Conservation (phyloP, 1,140 invertebrate species). For the Drosophila auraria region DNA sequence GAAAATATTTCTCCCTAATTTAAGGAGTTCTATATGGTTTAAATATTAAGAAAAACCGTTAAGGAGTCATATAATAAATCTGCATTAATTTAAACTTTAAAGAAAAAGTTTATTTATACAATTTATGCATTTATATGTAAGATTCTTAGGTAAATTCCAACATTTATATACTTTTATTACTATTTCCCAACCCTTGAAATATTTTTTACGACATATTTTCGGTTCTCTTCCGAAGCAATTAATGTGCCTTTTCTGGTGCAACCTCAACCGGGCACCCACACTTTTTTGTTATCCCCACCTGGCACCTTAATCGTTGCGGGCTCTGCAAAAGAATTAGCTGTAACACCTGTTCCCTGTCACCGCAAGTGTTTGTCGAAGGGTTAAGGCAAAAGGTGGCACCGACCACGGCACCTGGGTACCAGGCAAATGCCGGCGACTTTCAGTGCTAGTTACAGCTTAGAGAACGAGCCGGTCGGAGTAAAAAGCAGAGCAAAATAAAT, state of each 20-base stretch:
- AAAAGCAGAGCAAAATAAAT: slow-evolving; percentile 29
- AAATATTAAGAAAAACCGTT: background rate
- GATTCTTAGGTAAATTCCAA: too few species aligned
- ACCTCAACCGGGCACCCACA: background rate
- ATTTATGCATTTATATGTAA: background rate
- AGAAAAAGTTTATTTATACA: too few species aligned
- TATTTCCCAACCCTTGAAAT: too few species aligned
- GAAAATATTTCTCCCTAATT: background rate
- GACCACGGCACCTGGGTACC: slow-evolving; percentile 34
- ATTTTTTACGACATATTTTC: background rate
- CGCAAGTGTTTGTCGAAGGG: slow-evolving; percentile 31
- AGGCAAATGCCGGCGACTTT: slow-evolving; percentile 24
- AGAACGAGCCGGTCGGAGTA: background rate
- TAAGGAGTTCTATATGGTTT: too few species aligned
- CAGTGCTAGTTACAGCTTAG: slow-evolving; percentile 14
- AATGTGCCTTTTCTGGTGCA: background rate
- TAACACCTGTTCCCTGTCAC: slow-evolving; percentile 37
- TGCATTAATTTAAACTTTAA: too few species aligned
- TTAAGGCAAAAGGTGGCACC: slow-evolving; percentile 16
- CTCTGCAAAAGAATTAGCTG: slow-evolving; percentile 21
- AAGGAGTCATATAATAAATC: background rate
- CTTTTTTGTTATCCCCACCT: background rate
- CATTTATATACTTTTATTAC: too few species aligned
- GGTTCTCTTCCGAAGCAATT: background rate
- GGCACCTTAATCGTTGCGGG: slow-evolving; percentile 7